Conservation (phyloP, 2,888 invertebrate species). For the Pyrrhopygopsis socrates region DNA sequence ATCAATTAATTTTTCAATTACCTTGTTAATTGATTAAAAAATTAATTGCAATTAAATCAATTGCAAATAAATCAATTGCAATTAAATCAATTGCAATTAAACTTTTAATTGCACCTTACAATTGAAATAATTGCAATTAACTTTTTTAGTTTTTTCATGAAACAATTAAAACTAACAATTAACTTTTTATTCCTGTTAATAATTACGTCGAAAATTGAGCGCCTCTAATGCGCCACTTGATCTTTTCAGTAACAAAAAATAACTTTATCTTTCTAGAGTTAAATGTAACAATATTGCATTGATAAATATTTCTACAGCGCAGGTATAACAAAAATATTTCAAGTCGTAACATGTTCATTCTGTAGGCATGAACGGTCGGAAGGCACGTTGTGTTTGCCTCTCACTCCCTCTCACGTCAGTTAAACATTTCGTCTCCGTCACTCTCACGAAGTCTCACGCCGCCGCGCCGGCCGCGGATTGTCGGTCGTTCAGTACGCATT, state of each 20-base stretch:
- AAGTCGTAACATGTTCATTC: not conserved
- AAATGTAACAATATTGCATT: not conserved
- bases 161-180: conserved; percentile 29
- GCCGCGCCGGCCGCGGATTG: not conserved
- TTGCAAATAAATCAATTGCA: too few relatives aligned
- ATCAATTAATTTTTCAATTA: too few relatives aligned
- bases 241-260: not conserved
- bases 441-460: not conserved
- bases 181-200: not conserved
- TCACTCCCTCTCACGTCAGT: not conserved
- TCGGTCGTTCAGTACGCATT: not conserved
- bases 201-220: not conserved
- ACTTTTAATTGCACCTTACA: conserved; percentile 18
- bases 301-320: not conserved
- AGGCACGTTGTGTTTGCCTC: not conserved
- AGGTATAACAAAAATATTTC: not conserved
- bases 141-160: conserved; percentile 25
- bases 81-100: conserved; percentile 19
- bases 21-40: too few relatives aligned
- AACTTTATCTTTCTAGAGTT: not conserved
- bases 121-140: conserved; percentile 24
- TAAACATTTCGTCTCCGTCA: too few relatives aligned
- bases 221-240: conserved; percentile 7
- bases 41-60: too few relatives aligned
- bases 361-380: not conserved